These are phyloP conservation scores for Carposina sasakii DNA, from an alignment of 1,140 invertebrate genomes.

Conservation along the genomic window DNA sequence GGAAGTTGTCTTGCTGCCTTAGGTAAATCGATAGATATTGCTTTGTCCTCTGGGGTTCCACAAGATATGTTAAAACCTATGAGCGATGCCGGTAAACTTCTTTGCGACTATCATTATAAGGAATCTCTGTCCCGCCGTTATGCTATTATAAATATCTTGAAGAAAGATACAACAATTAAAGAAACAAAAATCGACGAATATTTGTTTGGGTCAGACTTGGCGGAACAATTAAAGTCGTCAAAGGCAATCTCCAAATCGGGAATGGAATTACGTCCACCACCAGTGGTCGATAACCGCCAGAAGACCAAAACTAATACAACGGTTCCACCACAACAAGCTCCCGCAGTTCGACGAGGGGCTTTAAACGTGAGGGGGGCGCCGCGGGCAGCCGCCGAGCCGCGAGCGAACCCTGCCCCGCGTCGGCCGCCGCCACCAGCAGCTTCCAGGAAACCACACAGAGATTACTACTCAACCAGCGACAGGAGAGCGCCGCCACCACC, in stretches of 20 bases:
- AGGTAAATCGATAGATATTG: too few species aligned
- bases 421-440: too few species aligned
- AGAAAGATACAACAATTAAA: not conserved
- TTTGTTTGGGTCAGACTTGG: not conserved
- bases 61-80: too few species aligned
- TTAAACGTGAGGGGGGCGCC: too few species aligned
- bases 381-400: not conserved
- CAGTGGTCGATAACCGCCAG: not conserved
- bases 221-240: not conserved
- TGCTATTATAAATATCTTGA: not conserved
- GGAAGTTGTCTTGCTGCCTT: too few species aligned
- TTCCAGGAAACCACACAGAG: not conserved
- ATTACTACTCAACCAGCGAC: too few species aligned
- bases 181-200: not conserved
- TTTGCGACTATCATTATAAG: slow-evolving; percentile 8
- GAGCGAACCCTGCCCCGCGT: not conserved
- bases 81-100: slow-evolving; percentile 6
- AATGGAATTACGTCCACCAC: not conserved
- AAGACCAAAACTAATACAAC: not conserved
- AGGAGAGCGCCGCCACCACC: not conserved
- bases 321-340: not conserved
- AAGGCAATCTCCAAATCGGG: not conserved
- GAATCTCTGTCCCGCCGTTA: not conserved
- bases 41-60: too few species aligned
- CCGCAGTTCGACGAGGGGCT: not conserved